phyloP scores from a whole-genome alignment of 1,140 invertebrate species.

The Diachasma alloeum region DNA sequence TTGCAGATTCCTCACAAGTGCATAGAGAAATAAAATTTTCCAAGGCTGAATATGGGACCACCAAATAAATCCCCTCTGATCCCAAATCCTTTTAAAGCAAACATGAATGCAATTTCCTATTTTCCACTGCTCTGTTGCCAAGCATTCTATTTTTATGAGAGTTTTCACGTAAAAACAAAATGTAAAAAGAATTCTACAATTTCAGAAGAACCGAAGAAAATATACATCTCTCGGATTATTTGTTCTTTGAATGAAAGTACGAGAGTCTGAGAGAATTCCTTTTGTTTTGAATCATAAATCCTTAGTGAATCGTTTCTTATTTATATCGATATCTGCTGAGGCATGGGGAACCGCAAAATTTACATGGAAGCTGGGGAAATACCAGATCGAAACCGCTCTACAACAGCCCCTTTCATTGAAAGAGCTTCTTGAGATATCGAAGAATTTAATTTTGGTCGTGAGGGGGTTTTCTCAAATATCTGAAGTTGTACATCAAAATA shows the following conservation, averaged over 20 bases:
- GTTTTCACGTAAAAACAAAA: too few species aligned
- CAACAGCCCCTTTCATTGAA: background rate
- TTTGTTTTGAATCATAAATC: background rate
- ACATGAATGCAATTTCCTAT: background rate
- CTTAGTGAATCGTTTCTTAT: background rate
- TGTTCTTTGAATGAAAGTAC: background rate
- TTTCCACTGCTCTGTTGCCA: background rate
- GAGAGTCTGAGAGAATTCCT: background rate
- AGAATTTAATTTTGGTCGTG: background rate
- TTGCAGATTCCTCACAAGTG: too few species aligned
- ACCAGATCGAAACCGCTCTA: background rate
- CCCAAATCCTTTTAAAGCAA: background rate
- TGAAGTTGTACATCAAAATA: background rate
- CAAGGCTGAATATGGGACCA: background rate
- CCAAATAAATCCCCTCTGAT: background rate
- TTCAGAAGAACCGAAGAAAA: background rate
- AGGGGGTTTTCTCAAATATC: background rate
- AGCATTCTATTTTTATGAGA: too few species aligned
- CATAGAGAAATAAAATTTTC: too few species aligned
- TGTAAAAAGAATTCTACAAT: background rate
- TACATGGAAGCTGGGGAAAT: background rate
- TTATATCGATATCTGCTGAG: background rate
- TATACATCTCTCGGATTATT: background rate
- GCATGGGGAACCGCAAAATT: background rate
- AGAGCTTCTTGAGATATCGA: background rate